A percentile compares a stretch with the other conserved stretches of the same genome.
Evolutionary conservation across 2,797 vertebrate species (phyloP).

Genomic region (Clarias laeviceps): DNA sequence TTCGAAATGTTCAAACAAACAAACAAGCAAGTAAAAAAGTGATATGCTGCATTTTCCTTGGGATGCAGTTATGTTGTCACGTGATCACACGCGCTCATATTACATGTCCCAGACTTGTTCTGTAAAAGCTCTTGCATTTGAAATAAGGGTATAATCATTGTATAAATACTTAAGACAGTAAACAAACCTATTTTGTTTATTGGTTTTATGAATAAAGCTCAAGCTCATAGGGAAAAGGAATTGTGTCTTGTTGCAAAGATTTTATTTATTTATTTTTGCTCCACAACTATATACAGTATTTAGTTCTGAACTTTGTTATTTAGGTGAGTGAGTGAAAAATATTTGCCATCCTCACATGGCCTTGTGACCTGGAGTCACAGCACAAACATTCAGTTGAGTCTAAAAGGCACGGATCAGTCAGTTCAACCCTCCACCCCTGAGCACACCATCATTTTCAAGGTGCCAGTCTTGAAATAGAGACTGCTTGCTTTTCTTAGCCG

Average conservation of each 20-base stretch:
- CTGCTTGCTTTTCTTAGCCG: conserved; percentile 44
- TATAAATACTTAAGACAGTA: background rate
- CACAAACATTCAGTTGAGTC: background rate
- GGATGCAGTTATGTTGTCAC: conserved; percentile 13
- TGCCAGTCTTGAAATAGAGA: conserved; percentile 49
- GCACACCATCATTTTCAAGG: conserved; percentile 37
- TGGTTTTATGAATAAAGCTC: too few relatives aligned
- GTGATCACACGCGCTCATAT: conserved; percentile 33
- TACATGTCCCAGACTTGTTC: conserved; percentile 32
- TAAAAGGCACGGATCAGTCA: conserved; percentile 16
- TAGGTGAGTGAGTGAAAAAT: background rate
- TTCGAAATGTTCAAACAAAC: background rate
- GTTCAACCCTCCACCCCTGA: conserved; percentile 12
- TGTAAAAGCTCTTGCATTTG: background rate
- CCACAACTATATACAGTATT: background rate
- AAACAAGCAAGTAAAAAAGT: background rate
- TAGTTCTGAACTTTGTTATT: background rate
- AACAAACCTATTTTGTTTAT: background rate
- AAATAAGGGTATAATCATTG: too few relatives aligned
- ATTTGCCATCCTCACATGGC: conserved; percentile 2
- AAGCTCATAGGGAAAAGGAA: too few relatives aligned
- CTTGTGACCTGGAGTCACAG: conserved; percentile 12
- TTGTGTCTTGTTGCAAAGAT: background rate
- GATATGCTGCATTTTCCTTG: background rate
- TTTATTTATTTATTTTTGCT: too few relatives aligned